phyloP scores from a whole-genome alignment of 2,113 vertebrate genomes.

The Cynocephalus volans region DNA sequence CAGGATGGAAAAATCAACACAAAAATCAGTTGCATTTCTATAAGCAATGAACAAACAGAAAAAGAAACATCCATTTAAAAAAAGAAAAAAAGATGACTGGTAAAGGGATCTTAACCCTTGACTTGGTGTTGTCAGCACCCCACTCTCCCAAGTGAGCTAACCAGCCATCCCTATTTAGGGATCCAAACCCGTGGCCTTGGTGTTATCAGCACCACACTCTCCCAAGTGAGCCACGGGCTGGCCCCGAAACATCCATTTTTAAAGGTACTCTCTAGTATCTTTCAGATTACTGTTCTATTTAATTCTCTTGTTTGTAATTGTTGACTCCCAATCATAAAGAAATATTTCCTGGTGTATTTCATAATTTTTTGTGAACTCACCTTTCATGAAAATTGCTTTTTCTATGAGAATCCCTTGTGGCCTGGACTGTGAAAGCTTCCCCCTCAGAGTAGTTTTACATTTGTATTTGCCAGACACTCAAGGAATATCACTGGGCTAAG shows the following conservation, averaged over 20 bases:
- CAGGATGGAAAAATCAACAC: conserved; percentile 37
- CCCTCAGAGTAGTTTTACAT: too few species aligned
- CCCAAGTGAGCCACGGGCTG: too few species aligned
- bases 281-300: not conserved
- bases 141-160: too few species aligned
- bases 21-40: conserved; percentile 19
- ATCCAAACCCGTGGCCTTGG: too few species aligned
- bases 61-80: not conserved
- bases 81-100: too few species aligned
- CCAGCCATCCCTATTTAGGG: too few species aligned
- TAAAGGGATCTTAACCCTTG: too few species aligned
- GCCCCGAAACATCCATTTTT: not conserved
- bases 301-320: not conserved
- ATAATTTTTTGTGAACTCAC: not conserved
- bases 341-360: not conserved
- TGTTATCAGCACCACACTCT: too few species aligned
- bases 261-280: not conserved
- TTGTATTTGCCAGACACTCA: too few species aligned
- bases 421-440: not conserved
- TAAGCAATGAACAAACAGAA: not conserved
- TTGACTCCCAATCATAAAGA: not conserved
- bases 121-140: too few species aligned
- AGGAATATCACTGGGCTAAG: not conserved
- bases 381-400: not conserved
- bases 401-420: not conserved